phyloP scores from a whole-genome alignment of 1,140 invertebrate species.

The Leguminivora glycinivorella region DNA sequence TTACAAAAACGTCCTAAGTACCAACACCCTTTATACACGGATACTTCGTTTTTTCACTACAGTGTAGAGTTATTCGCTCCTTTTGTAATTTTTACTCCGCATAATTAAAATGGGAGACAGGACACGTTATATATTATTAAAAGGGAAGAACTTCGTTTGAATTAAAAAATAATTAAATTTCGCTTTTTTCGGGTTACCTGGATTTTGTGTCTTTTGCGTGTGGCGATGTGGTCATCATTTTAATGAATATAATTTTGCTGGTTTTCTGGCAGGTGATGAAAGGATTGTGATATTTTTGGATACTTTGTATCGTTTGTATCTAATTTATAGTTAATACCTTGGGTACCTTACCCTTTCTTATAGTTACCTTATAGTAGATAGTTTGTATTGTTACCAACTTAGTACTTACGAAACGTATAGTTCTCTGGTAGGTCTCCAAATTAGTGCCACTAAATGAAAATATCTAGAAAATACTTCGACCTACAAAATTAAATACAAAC shows the following conservation, averaged over 20 bases:
- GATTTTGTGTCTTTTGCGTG: background rate
- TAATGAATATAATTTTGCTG: background rate
- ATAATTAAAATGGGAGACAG: conserved; percentile 27
- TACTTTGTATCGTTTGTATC: background rate
- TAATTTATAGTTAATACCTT: no score
- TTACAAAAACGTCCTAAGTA: background rate
- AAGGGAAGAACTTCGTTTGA: conserved; percentile 3
- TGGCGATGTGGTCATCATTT: background rate
- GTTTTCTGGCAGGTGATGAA: background rate
- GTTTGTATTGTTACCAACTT: no score
- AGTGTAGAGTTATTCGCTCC: background rate
- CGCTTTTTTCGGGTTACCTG: background rate
- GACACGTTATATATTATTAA: conserved; percentile 13
- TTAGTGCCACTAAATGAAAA: no score
- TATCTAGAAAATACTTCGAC: no score
- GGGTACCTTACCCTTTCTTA: no score
- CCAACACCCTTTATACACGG: background rate
- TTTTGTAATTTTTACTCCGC: conserved; percentile 25
- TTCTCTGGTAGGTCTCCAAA: no score
- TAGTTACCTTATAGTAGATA: no score
- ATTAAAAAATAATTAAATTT: conserved; percentile 15
- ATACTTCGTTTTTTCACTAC: background rate
- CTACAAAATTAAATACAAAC: no score
- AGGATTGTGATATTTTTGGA: background rate
- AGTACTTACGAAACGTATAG: no score